Evolutionary conservation across 2,797 vertebrate genomes (phyloP).

Genomic region (Merluccius polli): DNA sequence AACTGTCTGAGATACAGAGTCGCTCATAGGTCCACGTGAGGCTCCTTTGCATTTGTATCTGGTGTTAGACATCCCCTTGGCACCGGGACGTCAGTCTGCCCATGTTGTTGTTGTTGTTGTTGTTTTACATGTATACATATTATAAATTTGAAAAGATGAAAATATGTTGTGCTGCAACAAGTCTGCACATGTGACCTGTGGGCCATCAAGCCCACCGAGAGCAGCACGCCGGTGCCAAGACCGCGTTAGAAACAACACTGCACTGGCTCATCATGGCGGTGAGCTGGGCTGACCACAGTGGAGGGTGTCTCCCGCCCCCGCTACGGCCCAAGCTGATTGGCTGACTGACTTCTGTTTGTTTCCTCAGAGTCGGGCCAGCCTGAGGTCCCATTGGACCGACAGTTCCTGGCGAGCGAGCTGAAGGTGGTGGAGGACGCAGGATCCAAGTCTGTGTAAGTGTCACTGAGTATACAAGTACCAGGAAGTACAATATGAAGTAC

Average conservation of each 20-base stretch:
- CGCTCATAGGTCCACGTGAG: too few relatives aligned
- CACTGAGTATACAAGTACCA: neutral
- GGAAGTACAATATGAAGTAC: too few relatives aligned
- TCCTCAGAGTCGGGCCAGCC: constrained; percentile 89
- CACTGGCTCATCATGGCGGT: neutral
- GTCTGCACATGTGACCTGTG: neutral
- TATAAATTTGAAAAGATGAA: neutral
- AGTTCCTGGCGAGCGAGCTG: constrained; percentile 86
- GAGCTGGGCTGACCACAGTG: neutral
- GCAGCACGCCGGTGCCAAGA: neutral
- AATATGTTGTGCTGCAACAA: neutral
- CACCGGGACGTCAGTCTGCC: neutral
- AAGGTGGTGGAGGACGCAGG: constrained; percentile 83
- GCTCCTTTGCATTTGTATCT: too few relatives aligned
- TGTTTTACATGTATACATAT: neutral
- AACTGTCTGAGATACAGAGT: too few relatives aligned
- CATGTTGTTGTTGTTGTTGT: too few relatives aligned
- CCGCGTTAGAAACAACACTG: neutral
- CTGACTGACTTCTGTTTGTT: constrained; percentile 37
- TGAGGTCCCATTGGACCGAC: constrained; percentile 82
- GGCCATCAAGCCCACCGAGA: neutral
- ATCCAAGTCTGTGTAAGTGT: constrained; percentile 84
- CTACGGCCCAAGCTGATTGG: neutral
- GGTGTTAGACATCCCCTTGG: neutral
- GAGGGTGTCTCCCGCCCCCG: neutral